Evolutionary conservation across 2,888 invertebrate genomes (phyloP).

Genomic region (Odontomyia ornata): DNA sequence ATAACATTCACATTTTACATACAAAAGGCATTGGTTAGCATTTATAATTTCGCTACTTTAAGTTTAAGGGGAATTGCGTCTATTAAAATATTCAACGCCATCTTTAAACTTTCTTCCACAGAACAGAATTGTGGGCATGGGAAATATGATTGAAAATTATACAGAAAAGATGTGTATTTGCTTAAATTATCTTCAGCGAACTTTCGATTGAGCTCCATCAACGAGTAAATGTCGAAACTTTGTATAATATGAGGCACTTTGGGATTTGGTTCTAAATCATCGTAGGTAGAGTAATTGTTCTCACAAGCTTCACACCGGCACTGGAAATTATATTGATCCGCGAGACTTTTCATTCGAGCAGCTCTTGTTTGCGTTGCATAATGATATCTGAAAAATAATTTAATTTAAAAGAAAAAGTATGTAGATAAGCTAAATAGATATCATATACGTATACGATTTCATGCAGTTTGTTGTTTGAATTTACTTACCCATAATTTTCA

Average conservation of each 20-base stretch:
- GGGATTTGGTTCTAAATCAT: constrained; percentile 59
- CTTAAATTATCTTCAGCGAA: constrained; percentile 60
- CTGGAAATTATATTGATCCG: constrained; percentile 79
- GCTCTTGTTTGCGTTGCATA: constrained; percentile 71
- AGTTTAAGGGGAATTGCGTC: constrained; percentile 62
- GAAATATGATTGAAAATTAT: constrained; percentile 57
- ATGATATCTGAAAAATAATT: constrained; percentile 69
- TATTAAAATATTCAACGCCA: constrained; percentile 62
- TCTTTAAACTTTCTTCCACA: constrained; percentile 62
- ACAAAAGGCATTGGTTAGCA: no score
- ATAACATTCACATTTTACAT: background rate
- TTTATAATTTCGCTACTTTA: constrained; percentile 51
- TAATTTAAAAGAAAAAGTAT: no score
- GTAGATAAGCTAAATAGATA: no score
- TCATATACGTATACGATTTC: no score
- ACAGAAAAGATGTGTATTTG: constrained; percentile 60
- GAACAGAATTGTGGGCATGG: constrained; percentile 61
- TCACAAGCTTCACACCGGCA: constrained; percentile 81
- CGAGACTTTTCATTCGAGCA: constrained; percentile 69
- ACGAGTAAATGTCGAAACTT: constrained; percentile 56
- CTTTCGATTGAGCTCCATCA: constrained; percentile 59
- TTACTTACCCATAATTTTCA: constrained; percentile 82
- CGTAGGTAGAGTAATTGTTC: constrained; percentile 74
- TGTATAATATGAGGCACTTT: constrained; percentile 59
- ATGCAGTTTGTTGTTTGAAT: no score